Base-by-base conservation (phyloP, 1,140 invertebrate genomes). In the Sycobia sp. region DNA sequence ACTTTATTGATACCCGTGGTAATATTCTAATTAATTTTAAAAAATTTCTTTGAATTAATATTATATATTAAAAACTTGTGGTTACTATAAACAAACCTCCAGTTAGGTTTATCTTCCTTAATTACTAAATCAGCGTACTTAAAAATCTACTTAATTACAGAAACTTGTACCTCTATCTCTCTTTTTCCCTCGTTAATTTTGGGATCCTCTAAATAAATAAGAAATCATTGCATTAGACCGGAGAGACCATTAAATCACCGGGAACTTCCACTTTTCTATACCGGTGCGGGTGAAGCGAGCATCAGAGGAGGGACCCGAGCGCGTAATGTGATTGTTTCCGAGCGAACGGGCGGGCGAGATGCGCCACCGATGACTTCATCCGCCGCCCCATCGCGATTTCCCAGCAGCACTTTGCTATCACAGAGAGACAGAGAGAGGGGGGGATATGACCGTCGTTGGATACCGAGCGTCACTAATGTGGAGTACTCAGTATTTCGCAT, bases 291-390 rank as follows among this genome's bases (percentile, higher is more conserved):
- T 50, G 46, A 60, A 16, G 32, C 43, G 43, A 34, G 29, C 18
- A 14, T 22, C 20, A 34, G 57, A 36, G 36, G 27, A 25, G 41
- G 22, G 60, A 60, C 20, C 8, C 14, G 34, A 3, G 27, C 55
- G 44, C 46, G 29, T 82, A 82, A 82, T 82, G 78, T 81, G 78
- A 82, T 82, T 82, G 79, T 82, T 81, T 81, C 77, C 79, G 66
- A 75, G 62, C 72, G 73, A 75, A 68, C 71, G 71, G 63, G 70
- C 57, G 56, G 62, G 61, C 55, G 57, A 49, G 58, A 57, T 71
- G 65, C 41, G 32, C 27, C 39, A 46, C 27, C 18, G 79, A 82
- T 80, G 77, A 78, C 76, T 82, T 75, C 73, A 81, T 82, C 71
- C 38, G 22, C 41, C 36, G 34, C 49, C 22, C 50, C 4, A 18